phyloP scores from a whole-genome alignment of 2,888 invertebrate genomes.

The Hydraecia micacea region DNA sequence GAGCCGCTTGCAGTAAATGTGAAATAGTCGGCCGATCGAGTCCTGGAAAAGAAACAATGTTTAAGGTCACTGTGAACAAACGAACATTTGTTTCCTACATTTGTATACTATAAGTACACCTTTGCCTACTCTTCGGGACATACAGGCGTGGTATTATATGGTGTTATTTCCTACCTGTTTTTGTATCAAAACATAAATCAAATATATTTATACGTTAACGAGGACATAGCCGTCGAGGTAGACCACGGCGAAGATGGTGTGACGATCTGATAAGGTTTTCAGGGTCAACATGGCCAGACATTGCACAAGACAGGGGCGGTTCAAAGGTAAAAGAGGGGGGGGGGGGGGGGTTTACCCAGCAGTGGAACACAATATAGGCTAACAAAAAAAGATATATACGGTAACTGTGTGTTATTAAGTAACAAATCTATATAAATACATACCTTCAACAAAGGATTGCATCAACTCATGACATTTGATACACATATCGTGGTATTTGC shows the following conservation, averaged over 20 bases:
- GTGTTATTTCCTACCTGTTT: neutral
- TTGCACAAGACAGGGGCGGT: too few relatives aligned
- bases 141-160: neutral
- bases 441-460: slow-evolving; percentile 87
- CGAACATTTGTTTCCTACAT: neutral
- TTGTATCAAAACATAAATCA: neutral
- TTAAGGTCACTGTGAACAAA: neutral
- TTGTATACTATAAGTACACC: neutral
- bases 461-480: slow-evolving; percentile 83
- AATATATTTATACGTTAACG: neutral
- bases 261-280: too few relatives aligned
- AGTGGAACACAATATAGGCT: too few relatives aligned
- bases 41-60: slow-evolving; percentile 79
- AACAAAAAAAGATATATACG: too few relatives aligned
- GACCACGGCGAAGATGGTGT: too few relatives aligned
- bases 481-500: slow-evolving; percentile 79
- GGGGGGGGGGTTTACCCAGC: too few relatives aligned
- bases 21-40: slow-evolving; percentile 91
- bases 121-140: neutral
- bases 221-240: too few relatives aligned
- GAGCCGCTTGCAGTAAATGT: slow-evolving; percentile 92
- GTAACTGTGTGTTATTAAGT: too few relatives aligned
- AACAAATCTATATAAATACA: slow-evolving; percentile 38
- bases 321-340: too few relatives aligned
- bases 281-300: too few relatives aligned